phyloP scores from a whole-genome alignment of 2,113 vertebrate species.

The Pygoscelis antarcticus region DNA sequence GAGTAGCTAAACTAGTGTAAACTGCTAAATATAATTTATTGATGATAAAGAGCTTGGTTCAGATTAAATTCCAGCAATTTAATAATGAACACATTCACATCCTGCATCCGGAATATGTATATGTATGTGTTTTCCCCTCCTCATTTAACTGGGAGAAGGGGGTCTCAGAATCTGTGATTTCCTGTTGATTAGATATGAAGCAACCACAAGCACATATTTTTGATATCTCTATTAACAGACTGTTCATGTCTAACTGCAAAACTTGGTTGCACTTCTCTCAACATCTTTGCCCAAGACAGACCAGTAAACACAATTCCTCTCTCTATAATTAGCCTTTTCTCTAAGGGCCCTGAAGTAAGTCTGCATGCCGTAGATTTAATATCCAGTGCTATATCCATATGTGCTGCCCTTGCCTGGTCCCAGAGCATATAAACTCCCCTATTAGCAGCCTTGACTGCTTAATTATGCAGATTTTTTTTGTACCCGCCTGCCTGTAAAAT shows the following conservation, averaged over 20 bases:
- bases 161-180: constrained; percentile 68
- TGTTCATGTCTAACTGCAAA: constrained; percentile 82
- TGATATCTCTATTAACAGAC: constrained; percentile 85
- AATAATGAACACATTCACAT: constrained; percentile 66
- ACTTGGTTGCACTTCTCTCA: constrained; percentile 82
- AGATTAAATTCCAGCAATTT: constrained; percentile 71
- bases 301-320: constrained; percentile 89
- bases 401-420: constrained; percentile 87
- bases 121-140: constrained; percentile 44
- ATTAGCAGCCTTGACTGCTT: constrained; percentile 89
- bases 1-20: constrained; percentile 64
- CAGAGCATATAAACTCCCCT: constrained; percentile 89
- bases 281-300: constrained; percentile 88
- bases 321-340: constrained; percentile 90
- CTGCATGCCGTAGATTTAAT: constrained; percentile 88
- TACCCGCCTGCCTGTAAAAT: constrained; percentile 89
- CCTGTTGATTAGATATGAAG: constrained; percentile 74
- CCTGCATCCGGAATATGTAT: constrained; percentile 57
- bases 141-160: constrained; percentile 41
- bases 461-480: constrained; percentile 91
- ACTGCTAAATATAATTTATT: constrained; percentile 69
- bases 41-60: constrained; percentile 62
- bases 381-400: constrained; percentile 89
- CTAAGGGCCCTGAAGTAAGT: constrained; percentile 84
- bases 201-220: constrained; percentile 74